Conservation (phyloP, 2,888 invertebrate genomes). For the Tipula vernalis region DNA sequence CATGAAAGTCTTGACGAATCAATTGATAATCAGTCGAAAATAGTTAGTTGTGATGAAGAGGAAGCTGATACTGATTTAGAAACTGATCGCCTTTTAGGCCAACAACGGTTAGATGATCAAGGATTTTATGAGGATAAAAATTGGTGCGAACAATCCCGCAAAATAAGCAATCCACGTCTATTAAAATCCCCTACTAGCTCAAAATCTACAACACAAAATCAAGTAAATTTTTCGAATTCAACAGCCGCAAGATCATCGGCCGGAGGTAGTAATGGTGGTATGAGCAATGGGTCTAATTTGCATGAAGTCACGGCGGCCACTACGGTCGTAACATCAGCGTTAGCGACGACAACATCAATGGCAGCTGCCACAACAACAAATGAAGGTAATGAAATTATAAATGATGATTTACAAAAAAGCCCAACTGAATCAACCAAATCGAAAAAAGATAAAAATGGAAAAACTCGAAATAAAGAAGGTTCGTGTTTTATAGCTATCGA, state of each 20-base stretch:
- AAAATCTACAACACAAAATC: neutral
- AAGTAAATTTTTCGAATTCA: neutral
- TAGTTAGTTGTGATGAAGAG: slow-evolving; percentile 49
- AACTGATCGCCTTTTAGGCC: slow-evolving; percentile 89
- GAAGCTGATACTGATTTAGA: slow-evolving; percentile 97
- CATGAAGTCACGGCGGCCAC: slow-evolving; percentile 28
- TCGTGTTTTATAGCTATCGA: neutral
- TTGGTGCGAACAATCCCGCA: slow-evolving; percentile 10
- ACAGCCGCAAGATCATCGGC: neutral
- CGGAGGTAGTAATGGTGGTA: neutral
- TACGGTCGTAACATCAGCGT: slow-evolving; percentile 25
- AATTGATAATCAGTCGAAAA: slow-evolving; percentile 15
- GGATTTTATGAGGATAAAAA: slow-evolving; percentile 67
- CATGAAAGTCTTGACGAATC: slow-evolving; percentile 16
- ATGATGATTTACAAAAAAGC: slow-evolving; percentile 38
- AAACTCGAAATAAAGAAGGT: slow-evolving; percentile 36
- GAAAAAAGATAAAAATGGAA: slow-evolving; percentile 37
- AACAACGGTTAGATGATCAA: slow-evolving; percentile 84
- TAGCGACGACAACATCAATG: slow-evolving; percentile 28
- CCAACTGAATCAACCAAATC: slow-evolving; percentile 42
- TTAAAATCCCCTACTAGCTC: slow-evolving; percentile 21
- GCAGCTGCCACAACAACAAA: slow-evolving; percentile 19
- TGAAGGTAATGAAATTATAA: slow-evolving; percentile 27
- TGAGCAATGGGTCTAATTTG: neutral
- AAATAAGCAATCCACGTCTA: slow-evolving; percentile 16